Evolutionary conservation across 2,113 vertebrate genomes (phyloP).

Genomic region (Burhinus bistriatus): DNA sequence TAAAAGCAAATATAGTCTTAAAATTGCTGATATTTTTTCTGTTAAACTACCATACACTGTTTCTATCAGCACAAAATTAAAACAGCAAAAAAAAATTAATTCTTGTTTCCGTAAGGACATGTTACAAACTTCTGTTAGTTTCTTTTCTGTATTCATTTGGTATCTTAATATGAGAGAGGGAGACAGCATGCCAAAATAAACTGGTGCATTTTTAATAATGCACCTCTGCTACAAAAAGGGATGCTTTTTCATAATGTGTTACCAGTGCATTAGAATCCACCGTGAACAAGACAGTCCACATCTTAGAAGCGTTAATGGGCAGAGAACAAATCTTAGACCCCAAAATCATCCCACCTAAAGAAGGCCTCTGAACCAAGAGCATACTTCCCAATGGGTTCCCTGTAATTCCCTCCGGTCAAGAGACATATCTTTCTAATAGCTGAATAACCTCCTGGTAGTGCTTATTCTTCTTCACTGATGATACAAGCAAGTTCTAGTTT

Average conservation of each 20-base stretch:
- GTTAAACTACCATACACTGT: background rate
- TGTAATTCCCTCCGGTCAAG: background rate
- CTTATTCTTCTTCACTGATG: background rate
- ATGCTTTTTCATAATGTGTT: background rate
- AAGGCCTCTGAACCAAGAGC: background rate
- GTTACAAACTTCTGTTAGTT: background rate
- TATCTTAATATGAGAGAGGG: background rate
- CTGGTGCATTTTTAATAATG: background rate
- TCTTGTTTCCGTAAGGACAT: background rate
- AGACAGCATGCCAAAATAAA: background rate
- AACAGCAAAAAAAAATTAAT: background rate
- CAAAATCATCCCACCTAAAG: background rate
- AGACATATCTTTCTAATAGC: background rate
- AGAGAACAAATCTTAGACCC: background rate
- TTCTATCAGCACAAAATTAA: background rate
- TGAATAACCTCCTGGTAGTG: background rate
- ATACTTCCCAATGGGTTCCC: background rate
- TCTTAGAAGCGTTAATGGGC: background rate
- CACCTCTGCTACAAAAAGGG: background rate
- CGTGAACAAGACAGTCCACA: background rate
- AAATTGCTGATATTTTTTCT: background rate
- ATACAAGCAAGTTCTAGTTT: background rate
- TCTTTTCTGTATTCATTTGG: background rate
- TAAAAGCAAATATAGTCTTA: background rate
- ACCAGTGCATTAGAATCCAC: background rate